Conservation (phyloP, 2,888 invertebrate genomes). For the Deilephila porcellus region DNA sequence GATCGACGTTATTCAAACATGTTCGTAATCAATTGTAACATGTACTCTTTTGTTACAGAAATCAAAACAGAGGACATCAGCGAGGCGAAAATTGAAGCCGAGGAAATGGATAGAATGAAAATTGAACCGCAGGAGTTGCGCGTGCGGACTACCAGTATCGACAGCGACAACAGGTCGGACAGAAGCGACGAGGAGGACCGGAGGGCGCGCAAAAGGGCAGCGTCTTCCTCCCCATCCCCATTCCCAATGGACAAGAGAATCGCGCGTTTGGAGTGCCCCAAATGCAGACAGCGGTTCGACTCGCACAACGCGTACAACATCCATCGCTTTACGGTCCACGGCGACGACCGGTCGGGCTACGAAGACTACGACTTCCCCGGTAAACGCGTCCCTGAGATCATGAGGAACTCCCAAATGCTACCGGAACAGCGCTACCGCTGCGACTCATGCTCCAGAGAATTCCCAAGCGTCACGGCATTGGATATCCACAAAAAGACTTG, state of each 20-base stretch:
- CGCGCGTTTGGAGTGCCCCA: constrained; percentile 86
- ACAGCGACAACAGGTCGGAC: constrained; percentile 84
- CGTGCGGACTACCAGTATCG: constrained; percentile 76
- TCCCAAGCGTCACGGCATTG: constrained; percentile 88
- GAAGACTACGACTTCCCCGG: constrained; percentile 91
- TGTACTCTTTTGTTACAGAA: constrained; percentile 79
- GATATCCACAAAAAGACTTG: constrained; percentile 87
- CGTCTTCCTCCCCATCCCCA: constrained; percentile 69
- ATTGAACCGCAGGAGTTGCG: constrained; percentile 66
- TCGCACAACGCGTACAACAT: constrained; percentile 89
- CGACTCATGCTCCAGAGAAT: constrained; percentile 88
- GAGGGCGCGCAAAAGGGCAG: constrained; percentile 72
- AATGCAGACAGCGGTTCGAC: constrained; percentile 90
- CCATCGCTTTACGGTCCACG: constrained; percentile 88
- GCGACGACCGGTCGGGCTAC: constrained; percentile 86
- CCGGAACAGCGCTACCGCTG: constrained; percentile 88
- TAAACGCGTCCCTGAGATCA: constrained; percentile 91
- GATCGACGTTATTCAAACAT: constrained; percentile 77
- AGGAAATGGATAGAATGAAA: constrained; percentile 67
- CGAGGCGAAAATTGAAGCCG: constrained; percentile 75
- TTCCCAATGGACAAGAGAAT: constrained; percentile 73
- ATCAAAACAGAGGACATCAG: constrained; percentile 81
- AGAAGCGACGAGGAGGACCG: constrained; percentile 81
- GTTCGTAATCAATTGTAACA: constrained; percentile 71
- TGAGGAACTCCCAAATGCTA: constrained; percentile 85